Base-by-base conservation (phyloP, 1,140 invertebrate genomes). In the Papilio polyxenes region DNA sequence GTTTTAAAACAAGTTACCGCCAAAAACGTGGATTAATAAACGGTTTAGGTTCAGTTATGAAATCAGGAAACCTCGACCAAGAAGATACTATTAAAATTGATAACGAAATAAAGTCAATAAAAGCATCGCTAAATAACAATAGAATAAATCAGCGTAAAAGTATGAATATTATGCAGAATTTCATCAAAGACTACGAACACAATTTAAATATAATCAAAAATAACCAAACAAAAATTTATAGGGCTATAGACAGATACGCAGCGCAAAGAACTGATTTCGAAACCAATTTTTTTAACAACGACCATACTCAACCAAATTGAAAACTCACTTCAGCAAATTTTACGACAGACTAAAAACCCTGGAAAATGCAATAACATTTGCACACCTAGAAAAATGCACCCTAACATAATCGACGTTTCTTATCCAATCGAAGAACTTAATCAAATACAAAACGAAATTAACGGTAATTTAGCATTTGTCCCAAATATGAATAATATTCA, bases 361-460 rank as follows among this genome's bases (percentile, higher is more conserved):
- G 80, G 65, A 82, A 80, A 82, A 79, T 51, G 81, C 81, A 37
- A 80, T 82, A 80, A 84, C 83, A 44, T 82, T 84, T 56, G 11
- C 15, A 1, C 15, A 56, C 15, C 13, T 56, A 5, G 53, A 15
- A 56, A 15, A 56, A 56, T 56, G 15, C 53, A 56, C 5, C 53
- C 53, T 15, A 56, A 5, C 13, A 56, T 56, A 13, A 31, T 31
- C 23, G 23, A 31, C 15, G 11, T 51, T 11, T 31, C 23, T 31
- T 31, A 31, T 31, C 23, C 2, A 31, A 31, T 31, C 23, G 23
- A 31, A 31, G 23, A 51, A 51, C 49, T 65, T 80, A 48, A 56
- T 53, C 53, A 40, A n/a, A 77, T 85, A 13, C 81, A 84, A 81
- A 85, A 79, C 6, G 82, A 83, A 51, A 86, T 85, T n/a, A 72